Evolutionary conservation across 2,797 vertebrate species (phyloP).

Genomic region (Stomatorhinus walkeri): DNA sequence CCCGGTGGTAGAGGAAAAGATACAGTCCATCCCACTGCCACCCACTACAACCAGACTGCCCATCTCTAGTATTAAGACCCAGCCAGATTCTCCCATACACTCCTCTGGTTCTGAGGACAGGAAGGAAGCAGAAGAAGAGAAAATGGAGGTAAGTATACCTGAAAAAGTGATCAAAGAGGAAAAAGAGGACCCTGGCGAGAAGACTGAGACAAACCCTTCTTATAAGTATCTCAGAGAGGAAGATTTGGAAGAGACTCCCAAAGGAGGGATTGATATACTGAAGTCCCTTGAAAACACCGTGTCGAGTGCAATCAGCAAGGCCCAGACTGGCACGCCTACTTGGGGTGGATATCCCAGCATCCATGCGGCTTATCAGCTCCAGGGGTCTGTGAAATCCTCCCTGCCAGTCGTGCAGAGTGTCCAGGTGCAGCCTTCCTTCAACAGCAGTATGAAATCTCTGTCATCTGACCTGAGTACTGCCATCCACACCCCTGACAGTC

Average conservation of each 20-base stretch:
- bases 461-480: conserved; percentile 56
- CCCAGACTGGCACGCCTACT: conserved; percentile 91
- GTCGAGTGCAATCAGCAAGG: conserved; percentile 94
- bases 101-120: conserved; percentile 65
- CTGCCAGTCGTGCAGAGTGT: conserved; percentile 70
- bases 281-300: conserved; percentile 96
- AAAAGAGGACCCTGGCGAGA: conserved; percentile 51
- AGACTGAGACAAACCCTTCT: conserved; percentile 62
- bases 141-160: conserved; percentile 57
- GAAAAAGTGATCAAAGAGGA: conserved; percentile 42
- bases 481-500: conserved; percentile 80
- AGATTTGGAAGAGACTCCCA: conserved; percentile 86
- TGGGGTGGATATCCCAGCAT: conserved; percentile 98
- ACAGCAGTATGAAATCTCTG: conserved; percentile 66
- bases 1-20: conserved; percentile 86
- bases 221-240: conserved; percentile 94
- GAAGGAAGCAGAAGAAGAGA: conserved; percentile 79
- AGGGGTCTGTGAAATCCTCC: conserved; percentile 72
- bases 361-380: conserved; percentile 95
- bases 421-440: conserved; percentile 81
- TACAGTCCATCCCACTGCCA: conserved; percentile 92
- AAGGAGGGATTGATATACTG: conserved; percentile 87
- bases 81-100: conserved; percentile 70
- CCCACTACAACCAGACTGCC: conserved; percentile 83
- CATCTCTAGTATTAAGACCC: conserved; percentile 71